Conservation (phyloP, 2,797 vertebrate species). For the Somateria mollissima region DNA sequence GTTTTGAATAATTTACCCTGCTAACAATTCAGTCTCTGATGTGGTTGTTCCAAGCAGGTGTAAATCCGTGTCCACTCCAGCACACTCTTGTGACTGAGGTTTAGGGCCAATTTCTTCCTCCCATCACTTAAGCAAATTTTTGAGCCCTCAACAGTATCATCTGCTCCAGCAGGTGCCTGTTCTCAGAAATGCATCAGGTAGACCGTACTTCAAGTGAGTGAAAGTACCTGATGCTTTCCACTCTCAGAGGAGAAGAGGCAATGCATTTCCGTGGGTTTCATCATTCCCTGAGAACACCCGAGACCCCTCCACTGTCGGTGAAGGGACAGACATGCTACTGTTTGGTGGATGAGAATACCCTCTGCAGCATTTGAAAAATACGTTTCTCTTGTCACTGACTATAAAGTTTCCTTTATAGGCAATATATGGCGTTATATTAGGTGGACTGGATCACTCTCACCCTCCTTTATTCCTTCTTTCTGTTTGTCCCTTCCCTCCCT, state of each 20-base stretch:
- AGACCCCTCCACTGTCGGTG: background rate
- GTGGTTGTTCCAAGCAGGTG: background rate
- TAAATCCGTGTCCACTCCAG: background rate
- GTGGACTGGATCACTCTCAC: background rate
- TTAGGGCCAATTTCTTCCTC: background rate
- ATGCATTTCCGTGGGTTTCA: background rate
- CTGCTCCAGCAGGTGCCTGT: background rate
- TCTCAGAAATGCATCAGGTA: background rate
- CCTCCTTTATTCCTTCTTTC: background rate
- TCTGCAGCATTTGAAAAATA: background rate
- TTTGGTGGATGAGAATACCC: background rate
- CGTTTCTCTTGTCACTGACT: background rate
- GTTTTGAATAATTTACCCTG: background rate
- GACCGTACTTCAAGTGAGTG: background rate
- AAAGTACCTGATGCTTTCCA: background rate
- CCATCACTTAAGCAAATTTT: background rate
- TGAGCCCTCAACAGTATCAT: background rate
- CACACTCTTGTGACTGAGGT: background rate
- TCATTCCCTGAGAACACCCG: background rate
- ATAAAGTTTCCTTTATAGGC: background rate
- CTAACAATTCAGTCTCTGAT: background rate
- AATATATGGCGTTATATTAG: background rate
- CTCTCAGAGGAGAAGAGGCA: background rate
- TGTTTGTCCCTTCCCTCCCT: conserved; percentile 34
- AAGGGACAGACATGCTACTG: background rate